These are phyloP conservation scores for Azemiops feae DNA, from an alignment of 2,113 vertebrate genomes.

Conservation along the genomic window DNA sequence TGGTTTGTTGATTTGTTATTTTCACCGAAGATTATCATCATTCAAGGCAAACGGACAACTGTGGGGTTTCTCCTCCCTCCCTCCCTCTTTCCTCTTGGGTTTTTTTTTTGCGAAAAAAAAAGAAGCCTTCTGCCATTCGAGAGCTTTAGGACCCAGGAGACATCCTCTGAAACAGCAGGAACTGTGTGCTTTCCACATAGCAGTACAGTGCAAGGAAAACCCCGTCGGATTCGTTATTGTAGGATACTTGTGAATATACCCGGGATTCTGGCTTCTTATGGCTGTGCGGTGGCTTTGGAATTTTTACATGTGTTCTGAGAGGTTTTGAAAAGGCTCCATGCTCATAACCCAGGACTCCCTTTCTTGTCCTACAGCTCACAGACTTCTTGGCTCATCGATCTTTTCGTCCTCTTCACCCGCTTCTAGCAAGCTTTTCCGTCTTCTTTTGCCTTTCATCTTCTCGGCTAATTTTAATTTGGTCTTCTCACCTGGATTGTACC, in stretches of 20 bases:
- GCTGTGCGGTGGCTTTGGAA: constrained; percentile 67
- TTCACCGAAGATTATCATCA: constrained; percentile 65
- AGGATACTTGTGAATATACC: constrained; percentile 80
- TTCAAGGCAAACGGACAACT: constrained; percentile 61
- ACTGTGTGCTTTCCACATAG: constrained; percentile 76
- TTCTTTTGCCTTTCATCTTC: not conserved
- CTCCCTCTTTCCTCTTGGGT: not conserved
- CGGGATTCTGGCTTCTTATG: constrained; percentile 73
- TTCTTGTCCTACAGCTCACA: constrained; percentile 72
- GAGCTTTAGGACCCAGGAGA: constrained; percentile 86
- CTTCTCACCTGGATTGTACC: constrained; percentile 75
- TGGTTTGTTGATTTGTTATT: constrained; percentile 66
- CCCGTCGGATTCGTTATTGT: constrained; percentile 76
- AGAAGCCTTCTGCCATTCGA: constrained; percentile 19
- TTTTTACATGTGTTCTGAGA: constrained; percentile 70
- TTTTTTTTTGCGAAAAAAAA: not conserved
- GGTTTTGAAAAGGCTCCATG: constrained; percentile 67
- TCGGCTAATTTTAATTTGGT: constrained; percentile 24
- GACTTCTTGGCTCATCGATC: constrained; percentile 63
- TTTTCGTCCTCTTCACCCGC: constrained; percentile 45
- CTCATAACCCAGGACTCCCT: constrained; percentile 61
- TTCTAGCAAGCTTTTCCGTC: constrained; percentile 12
- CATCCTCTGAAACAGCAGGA: constrained; percentile 73
- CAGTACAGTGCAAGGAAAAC: constrained; percentile 80
- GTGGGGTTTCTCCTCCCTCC: constrained; percentile 18